These are phyloP conservation scores for Cyanocitta stelleri DNA, from an alignment of 2,113 vertebrate species.

Conservation along the genomic window DNA sequence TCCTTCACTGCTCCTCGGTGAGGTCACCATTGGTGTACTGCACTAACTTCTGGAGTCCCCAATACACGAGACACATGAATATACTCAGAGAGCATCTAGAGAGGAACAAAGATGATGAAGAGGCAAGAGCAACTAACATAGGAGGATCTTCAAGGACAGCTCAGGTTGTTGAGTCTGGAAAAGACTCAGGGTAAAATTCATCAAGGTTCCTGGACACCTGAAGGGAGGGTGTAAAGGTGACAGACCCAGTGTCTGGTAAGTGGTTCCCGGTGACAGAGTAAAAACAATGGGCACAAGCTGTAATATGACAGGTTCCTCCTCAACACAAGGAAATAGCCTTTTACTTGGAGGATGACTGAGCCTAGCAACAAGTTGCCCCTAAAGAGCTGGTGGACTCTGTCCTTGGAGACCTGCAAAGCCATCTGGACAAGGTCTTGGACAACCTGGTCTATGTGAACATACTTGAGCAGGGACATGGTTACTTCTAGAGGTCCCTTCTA, in stretches of 20 bases:
- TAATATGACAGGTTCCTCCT: neutral
- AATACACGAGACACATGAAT: neutral
- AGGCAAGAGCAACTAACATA: neutral
- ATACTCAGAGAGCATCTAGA: neutral
- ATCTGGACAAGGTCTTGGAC: neutral
- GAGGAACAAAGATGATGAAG: neutral
- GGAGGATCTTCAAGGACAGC: neutral
- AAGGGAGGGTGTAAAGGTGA: neutral
- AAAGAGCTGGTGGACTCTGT: neutral
- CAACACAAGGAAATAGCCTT: neutral
- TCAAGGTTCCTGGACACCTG: neutral
- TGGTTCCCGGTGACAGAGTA: neutral
- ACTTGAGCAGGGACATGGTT: neutral
- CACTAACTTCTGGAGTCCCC: neutral
- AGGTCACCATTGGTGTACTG: neutral
- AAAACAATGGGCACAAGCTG: neutral
- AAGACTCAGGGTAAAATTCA: neutral
- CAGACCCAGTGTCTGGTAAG: neutral
- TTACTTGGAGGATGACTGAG: neutral
- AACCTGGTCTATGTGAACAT: neutral
- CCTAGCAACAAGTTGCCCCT: neutral
- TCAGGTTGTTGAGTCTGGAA: neutral
- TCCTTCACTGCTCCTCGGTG: neutral
- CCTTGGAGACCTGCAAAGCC: neutral
- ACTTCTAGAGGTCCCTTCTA: neutral